Evolutionary conservation across 35 echinoderm and acorn worm species (phyloP), one percentile per base, ranked within the genome.

Genomic region (Ophioderma brevispina): DNA sequence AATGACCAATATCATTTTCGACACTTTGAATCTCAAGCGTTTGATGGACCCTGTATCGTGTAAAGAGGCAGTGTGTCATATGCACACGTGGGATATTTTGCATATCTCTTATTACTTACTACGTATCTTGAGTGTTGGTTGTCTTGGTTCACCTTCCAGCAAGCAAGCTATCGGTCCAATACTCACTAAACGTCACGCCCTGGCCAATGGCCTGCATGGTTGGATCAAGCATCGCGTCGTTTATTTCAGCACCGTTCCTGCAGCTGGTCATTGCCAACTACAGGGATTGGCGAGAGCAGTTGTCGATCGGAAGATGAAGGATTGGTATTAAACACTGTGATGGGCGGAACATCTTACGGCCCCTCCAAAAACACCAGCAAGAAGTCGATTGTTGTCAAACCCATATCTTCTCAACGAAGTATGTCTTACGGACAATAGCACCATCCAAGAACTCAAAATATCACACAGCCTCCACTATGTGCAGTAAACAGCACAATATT

Each of bases 271-370:
- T 87, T 33, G 49, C 3, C 18, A 36, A 25, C 36, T 92, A 92
- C 56, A n/a, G n/a, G n/a, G 91, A 85, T 4, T 92, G 91, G 91
- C 76, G 91, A 36, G 91, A 31, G 78, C 85, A 25, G 36, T 92
- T 30, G 28, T 87, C n/a, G 28, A 87, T 92, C 28, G 32, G 21
- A 21, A n/a, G n/a, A n/a, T n/a, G 49, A 35, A 40, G 91, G 82
- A 32, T 31, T 92, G 30, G 31, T 55, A 30, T 32, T 87, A 19
- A 80, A 92, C 59, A 40, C 56, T 25, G 19, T 70, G 3, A 77
- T 81, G 19, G 81, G 41, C 13, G 75, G 76, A 13, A 82, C 90
- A 25, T 55, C 86, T 23, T 78, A 86, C 5, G 38, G 82, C 21
- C 90, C 90, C 4, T 39, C 18, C 32, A 23, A 56, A 32, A 17